Base-by-base conservation (phyloP, 2,888 invertebrate genomes). In the Lingula anatina region DNA sequence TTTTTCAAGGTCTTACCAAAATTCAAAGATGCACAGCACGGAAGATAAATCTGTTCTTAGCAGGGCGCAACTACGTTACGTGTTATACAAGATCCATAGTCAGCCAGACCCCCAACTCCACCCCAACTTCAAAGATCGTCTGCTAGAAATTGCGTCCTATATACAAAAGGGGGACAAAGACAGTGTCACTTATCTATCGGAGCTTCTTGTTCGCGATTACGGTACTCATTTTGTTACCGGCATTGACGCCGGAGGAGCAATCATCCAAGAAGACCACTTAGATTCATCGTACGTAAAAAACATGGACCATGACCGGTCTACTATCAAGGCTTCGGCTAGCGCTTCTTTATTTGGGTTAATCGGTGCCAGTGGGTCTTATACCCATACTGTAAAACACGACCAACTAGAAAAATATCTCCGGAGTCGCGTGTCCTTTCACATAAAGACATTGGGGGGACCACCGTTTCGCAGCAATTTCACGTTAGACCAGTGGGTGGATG, bases 161-260 rank as follows among this genome's bases (percentile, higher is more conserved):
- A 31, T 66, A 15, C 51, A 57, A n/a, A 47, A 57, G 20, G 64
- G 61, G 50, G 39, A 55, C 24, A 59, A 60, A 24, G 53, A 57
- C 15, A 55, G 57, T 41, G 66, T 68, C 0, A 46, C 57, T 1
- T 70, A 66, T 57, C 61, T 64, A 43, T 59, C 65, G 35, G 64
- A 70, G 50, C 52, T 68, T 18, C 49, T 70, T 1, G 61, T 69
- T 12, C 55, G 67, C 40, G 69, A 69, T 46, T 70, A 61, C 46
- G 70, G 70, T 15, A 65, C 69, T 1, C 68, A 69, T 54, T 52
- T 66, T 28, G 53, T 65, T 24, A 65, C 62, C 27, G 57, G 61
- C 41, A 55, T 65, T 1, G 57, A 62, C 39, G 65, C 64, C 2
- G 68, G 69, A 7, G 66, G 65, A 0, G 47, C 42, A 18, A 43